Evolutionary conservation across 2,888 invertebrate species (phyloP), one percentile per base, ranked within the genome.

Genomic region (Cheiracanthium punctorium): DNA sequence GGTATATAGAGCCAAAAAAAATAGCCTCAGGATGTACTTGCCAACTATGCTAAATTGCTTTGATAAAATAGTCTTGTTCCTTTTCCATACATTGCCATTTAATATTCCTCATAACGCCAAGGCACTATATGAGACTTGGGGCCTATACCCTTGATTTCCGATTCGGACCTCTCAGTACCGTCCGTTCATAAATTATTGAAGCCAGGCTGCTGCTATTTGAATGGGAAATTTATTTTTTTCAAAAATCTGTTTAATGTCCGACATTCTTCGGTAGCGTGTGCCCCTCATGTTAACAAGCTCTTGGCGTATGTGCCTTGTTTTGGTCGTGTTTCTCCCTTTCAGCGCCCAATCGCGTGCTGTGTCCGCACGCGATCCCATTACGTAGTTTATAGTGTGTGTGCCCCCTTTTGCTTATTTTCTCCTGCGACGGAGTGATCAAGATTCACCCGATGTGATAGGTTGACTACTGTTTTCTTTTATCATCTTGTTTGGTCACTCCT

Each of bases 251-350:
- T 12, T 58, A 24, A 58, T 58, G 20, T 24, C 7, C 7, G 24
- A 58, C 58, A 58, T 58, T 58, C 24, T 5, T 5, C 24, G 24
- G 24, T 58, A 58, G 58, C 58, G 58, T 58, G 58, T 58, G 58
- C 58, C 58, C 58, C 5, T 24, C 58, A 58, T 58, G 58, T 24
- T 58, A 58, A 58, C 58, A 58, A 58, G 58, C 58, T 2, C 24
- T 24, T 58, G 20, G 58, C 24, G 58, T 58, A 58, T 58, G 58
- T 58, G 58, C 7, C 58, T 58, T 58, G 58, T 58, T 58, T 58
- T 2, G 24, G 24, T 20, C 20, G 4, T 58, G 58, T 58, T 58
- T 12, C 24, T 24, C 24, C 24, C 58, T 58, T 58, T 58, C 58
- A 58, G 58, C 58, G 20, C 5, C 12, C 58, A 24, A 24, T 58